Conservation (phyloP, 2,113 vertebrate species). For the Cheirogaleus medius region DNA sequence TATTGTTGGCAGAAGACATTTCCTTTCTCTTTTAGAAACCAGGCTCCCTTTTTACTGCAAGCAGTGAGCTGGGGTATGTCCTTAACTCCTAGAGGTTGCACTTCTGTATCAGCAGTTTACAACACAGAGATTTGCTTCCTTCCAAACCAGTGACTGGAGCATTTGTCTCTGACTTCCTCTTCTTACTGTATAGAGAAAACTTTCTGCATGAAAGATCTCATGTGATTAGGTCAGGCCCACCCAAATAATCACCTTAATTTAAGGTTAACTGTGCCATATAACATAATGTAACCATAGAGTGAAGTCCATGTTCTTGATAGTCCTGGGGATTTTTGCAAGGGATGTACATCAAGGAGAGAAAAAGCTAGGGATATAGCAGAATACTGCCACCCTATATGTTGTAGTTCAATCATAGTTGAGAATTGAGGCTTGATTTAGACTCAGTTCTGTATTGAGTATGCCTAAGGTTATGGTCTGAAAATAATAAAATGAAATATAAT, state of each 20-base stretch:
- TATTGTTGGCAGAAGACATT: background rate
- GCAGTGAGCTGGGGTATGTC: rapidly evolving
- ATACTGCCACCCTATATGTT: background rate
- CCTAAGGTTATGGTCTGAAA: background rate
- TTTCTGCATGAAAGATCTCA: background rate
- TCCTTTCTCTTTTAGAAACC: background rate
- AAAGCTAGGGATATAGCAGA: background rate
- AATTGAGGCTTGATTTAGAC: background rate
- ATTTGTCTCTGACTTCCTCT: background rate
- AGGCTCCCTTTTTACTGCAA: background rate
- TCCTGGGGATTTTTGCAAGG: background rate
- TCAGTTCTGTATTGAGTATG: background rate
- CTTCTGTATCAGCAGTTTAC: background rate
- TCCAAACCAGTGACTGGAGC: background rate
- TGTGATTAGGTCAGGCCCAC: background rate
- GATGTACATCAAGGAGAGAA: background rate
- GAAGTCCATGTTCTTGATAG: background rate
- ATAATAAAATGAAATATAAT: background rate
- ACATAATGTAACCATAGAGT: background rate
- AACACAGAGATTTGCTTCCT: background rate
- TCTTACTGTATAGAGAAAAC: too few species aligned
- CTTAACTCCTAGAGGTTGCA: rapidly evolving
- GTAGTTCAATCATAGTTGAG: background rate
- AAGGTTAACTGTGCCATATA: background rate
- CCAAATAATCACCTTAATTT: background rate